Conservation (phyloP, 1,140 invertebrate species). For the Atta colombica region DNA sequence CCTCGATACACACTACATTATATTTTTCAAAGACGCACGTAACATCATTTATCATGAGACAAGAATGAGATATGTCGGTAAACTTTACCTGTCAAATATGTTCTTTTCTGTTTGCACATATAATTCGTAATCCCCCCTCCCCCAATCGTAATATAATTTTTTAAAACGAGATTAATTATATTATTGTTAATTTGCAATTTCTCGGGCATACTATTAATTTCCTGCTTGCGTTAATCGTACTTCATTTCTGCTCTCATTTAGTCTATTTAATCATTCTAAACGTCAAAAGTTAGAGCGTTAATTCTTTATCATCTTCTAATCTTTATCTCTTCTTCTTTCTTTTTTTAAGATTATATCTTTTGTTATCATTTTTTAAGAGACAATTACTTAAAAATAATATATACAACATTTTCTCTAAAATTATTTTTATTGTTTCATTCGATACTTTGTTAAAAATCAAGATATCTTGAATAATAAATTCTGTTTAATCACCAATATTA, state of each 20-base stretch:
- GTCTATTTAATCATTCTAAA: conserved; percentile 26
- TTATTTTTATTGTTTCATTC: conserved; percentile 4
- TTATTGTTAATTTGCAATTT: conserved; percentile 28
- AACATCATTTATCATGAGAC: conserved; percentile 37
- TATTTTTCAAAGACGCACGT: conserved; percentile 41
- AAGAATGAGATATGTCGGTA: background rate
- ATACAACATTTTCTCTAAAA: background rate
- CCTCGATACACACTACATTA: conserved; percentile 13
- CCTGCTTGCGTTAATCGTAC: conserved; percentile 13
- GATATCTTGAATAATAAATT: background rate
- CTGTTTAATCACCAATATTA: background rate
- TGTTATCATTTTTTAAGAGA: background rate
- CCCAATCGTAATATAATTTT: conserved; percentile 32
- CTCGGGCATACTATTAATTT: conserved; percentile 19
- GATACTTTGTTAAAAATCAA: background rate
- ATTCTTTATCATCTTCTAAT: conserved; percentile 18
- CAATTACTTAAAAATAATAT: background rate
- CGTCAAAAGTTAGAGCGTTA: background rate
- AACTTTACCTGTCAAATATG: background rate
- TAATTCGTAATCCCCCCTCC: background rate
- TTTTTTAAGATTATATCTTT: conserved; percentile 10
- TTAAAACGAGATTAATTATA: conserved; percentile 41
- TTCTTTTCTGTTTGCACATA: background rate
- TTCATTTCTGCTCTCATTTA: conserved; percentile 17
- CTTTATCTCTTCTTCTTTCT: background rate